These are phyloP conservation scores for Opisthocomus hoazin DNA, from an alignment of 2,113 vertebrate genomes.

Conservation along the genomic window DNA sequence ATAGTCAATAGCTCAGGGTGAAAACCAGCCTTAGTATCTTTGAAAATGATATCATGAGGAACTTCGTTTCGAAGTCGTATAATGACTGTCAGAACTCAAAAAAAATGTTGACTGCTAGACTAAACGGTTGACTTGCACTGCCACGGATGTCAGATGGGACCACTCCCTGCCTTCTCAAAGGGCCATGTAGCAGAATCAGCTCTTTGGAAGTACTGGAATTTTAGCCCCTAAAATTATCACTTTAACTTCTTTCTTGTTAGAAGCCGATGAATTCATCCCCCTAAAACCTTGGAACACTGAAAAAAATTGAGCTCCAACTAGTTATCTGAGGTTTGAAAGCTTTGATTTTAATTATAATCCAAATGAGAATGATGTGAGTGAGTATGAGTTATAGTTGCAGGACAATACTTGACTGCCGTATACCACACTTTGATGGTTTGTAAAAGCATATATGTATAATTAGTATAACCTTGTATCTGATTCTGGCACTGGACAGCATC, in stretches of 20 bases:
- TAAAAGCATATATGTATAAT: not conserved
- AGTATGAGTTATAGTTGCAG: not conserved
- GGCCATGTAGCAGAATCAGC: not conserved
- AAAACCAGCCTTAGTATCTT: not conserved
- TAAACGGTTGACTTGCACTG: not conserved
- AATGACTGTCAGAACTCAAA: not conserved
- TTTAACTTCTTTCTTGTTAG: not conserved
- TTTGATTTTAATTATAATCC: not conserved
- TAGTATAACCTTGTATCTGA: not conserved
- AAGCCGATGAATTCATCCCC: not conserved
- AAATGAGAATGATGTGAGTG: not conserved
- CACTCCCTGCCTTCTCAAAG: not conserved
- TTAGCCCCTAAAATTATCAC: not conserved
- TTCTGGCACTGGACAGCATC: not conserved
- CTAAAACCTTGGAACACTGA: not conserved
- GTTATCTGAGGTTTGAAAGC: not conserved
- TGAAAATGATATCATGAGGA: not conserved
- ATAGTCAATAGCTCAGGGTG: not conserved
- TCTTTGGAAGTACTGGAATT: not conserved
- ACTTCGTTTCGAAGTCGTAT: not conserved
- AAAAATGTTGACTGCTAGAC: not conserved
- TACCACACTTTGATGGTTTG: not conserved
- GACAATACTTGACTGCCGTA: not conserved
- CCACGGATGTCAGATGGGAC: not conserved
- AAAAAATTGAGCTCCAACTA: not conserved